These are phyloP conservation scores for Temnothorax curvispinosus DNA, from an alignment of 1,140 invertebrate genomes.

Conservation along the genomic window DNA sequence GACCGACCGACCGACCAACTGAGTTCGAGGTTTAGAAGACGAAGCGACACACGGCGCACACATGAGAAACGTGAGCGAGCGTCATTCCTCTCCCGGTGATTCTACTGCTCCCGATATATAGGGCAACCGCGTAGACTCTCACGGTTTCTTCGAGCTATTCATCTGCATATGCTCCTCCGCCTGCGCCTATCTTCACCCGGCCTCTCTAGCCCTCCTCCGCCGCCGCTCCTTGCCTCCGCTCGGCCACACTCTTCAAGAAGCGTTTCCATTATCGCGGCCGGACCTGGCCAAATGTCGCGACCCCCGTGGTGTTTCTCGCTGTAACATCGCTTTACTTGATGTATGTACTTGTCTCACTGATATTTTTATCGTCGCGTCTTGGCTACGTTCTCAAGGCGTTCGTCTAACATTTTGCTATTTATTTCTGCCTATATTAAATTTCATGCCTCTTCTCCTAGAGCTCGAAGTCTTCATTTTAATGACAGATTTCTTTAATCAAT, in stretches of 20 bases:
- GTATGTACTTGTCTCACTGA: conserved; percentile 55
- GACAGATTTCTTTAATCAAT: conserved; percentile 8
- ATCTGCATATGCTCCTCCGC: conserved; percentile 80
- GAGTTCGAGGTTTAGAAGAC: conserved; percentile 81
- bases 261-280: conserved; percentile 59
- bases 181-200: not conserved
- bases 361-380: conserved; percentile 51
- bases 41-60: conserved; percentile 66
- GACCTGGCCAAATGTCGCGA: conserved; percentile 61
- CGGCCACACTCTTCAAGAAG: conserved; percentile 60
- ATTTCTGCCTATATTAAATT: conserved; percentile 35
- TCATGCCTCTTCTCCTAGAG: not conserved
- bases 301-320: conserved; percentile 51
- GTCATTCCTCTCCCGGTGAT: conserved; percentile 59
- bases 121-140: conserved; percentile 83
- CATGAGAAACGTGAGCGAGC: conserved; percentile 78
- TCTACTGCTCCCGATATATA: conserved; percentile 83
- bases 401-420: conserved; percentile 42
- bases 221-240: conserved; percentile 8
- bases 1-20: conserved; percentile 62
- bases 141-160: conserved; percentile 85
- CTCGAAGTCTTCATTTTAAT: not conserved
- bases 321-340: conserved; percentile 49
- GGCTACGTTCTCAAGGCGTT: conserved; percentile 26
- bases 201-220: not conserved